A percentile compares a stretch with the other conserved stretches of the same genome.
phyloP scores from a whole-genome alignment of 2,888 invertebrate genomes.

The Machimus atricapillus region DNA sequence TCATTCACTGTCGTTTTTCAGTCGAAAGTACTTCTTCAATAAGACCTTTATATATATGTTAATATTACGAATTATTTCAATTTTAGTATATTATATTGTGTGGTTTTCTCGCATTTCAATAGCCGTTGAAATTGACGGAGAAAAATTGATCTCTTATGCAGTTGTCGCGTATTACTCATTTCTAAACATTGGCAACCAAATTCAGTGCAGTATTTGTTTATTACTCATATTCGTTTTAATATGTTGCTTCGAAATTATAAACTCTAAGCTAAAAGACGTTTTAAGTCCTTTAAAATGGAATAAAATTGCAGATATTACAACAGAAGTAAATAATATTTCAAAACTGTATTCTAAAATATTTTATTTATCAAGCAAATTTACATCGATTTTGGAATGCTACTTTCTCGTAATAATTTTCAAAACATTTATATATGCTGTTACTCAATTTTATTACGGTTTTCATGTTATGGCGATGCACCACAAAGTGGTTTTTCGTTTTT shows the following conservation, averaged over 20 bases:
- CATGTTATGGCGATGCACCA: background rate
- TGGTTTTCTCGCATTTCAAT: background rate
- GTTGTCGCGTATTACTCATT: background rate
- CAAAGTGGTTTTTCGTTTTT: background rate
- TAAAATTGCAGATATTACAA: background rate
- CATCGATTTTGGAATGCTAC: background rate
- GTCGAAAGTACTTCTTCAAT: background rate
- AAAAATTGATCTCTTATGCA: background rate
- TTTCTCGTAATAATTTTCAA: background rate
- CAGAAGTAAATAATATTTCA: background rate
- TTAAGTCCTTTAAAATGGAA: background rate
- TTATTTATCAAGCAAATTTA: background rate
- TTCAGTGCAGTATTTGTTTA: background rate
- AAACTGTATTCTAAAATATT: background rate
- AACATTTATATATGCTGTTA: background rate
- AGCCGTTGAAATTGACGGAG: background rate
- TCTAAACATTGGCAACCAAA: background rate
- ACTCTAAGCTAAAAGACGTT: background rate
- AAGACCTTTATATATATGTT: background rate
- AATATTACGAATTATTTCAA: background rate
- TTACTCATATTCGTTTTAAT: background rate
- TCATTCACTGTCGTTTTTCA: background rate
- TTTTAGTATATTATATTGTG: background rate
- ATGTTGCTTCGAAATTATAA: background rate
- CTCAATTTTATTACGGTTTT: background rate